Conservation (phyloP, 2,888 invertebrate species). For the Agonopterix alstromeriana region DNA sequence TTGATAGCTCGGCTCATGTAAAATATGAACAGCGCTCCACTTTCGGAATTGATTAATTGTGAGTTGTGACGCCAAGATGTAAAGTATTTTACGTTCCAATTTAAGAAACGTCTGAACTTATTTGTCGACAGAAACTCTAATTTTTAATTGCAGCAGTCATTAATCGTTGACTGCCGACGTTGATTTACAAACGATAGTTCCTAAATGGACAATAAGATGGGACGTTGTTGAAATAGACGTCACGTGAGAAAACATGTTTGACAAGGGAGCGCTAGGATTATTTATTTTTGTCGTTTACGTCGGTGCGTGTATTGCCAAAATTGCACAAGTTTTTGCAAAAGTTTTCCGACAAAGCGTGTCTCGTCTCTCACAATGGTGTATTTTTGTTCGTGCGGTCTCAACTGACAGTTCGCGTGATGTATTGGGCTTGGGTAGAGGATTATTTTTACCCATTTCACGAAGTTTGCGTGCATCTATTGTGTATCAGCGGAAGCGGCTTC, state of each 20-base stretch:
- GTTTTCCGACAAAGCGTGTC: constrained; percentile 59
- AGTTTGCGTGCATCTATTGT: constrained; percentile 75
- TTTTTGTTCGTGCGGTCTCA: constrained; percentile 73
- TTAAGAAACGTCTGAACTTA: constrained; percentile 44
- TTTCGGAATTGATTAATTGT: constrained; percentile 72
- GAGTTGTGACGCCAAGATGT: constrained; percentile 41
- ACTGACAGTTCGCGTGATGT: constrained; percentile 74
- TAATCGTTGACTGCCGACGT: constrained; percentile 36
- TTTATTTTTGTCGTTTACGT: constrained; percentile 32
- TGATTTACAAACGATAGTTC: constrained; percentile 36
- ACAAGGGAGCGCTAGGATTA: constrained; percentile 23
- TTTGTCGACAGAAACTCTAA: constrained; percentile 43
- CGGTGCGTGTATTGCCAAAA: constrained; percentile 56
- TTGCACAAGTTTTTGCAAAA: constrained; percentile 71
- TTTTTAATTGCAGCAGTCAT: constrained; percentile 53
- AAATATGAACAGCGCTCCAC: constrained; percentile 59
- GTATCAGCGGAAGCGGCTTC: constrained; percentile 61
- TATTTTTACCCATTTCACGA: constrained; percentile 75
- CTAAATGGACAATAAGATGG: constrained; percentile 28
- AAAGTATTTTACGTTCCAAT: constrained; percentile 45
- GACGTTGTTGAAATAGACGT: constrained; percentile 22
- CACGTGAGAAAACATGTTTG: constrained; percentile 32
- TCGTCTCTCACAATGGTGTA: constrained; percentile 62
- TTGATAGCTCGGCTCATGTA: constrained; percentile 54
- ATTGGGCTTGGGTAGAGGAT: constrained; percentile 67